phyloP scores from a whole-genome alignment of 35 echinoderm and acorn worm genomes.

The Nesometra sesokonis region DNA sequence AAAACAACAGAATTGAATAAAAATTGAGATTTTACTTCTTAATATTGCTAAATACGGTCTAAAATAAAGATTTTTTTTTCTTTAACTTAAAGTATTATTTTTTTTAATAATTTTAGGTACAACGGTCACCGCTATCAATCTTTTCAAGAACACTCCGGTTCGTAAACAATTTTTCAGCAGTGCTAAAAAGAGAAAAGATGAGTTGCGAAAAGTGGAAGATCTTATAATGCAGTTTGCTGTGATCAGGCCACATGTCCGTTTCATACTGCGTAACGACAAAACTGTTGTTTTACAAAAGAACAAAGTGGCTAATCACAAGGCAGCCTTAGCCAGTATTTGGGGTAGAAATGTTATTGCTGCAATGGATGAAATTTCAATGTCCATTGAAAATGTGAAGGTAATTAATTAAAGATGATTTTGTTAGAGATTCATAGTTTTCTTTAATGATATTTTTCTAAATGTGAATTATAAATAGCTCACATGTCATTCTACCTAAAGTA shows the following conservation, averaged over 20 bases:
- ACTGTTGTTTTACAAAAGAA: conserved; percentile 76
- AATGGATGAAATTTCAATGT: conserved; percentile 30
- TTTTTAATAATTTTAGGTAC: conserved; percentile 45
- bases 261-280: conserved; percentile 82
- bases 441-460: no score
- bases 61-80: not conserved
- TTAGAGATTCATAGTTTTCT: no score
- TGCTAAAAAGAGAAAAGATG: conserved; percentile 55
- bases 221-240: conserved; percentile 60
- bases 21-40: no score
- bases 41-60: not conserved
- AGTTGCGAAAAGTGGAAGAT: conserved; percentile 74
- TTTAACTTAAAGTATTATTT: not conserved
- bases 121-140: conserved; percentile 51
- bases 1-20: no score
- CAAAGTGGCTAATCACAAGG: conserved; percentile 39
- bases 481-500: no score
- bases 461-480: no score
- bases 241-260: conserved; percentile 43
- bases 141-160: conserved; percentile 86
- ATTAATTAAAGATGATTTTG: not conserved
- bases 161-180: conserved; percentile 88
- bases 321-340: conserved; percentile 51
- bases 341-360: conserved; percentile 69
- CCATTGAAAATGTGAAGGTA: conserved; percentile 46